These are phyloP conservation scores for Branchipolynoe longqiensis DNA, from an alignment of 2,888 invertebrate species.

Conservation along the genomic window DNA sequence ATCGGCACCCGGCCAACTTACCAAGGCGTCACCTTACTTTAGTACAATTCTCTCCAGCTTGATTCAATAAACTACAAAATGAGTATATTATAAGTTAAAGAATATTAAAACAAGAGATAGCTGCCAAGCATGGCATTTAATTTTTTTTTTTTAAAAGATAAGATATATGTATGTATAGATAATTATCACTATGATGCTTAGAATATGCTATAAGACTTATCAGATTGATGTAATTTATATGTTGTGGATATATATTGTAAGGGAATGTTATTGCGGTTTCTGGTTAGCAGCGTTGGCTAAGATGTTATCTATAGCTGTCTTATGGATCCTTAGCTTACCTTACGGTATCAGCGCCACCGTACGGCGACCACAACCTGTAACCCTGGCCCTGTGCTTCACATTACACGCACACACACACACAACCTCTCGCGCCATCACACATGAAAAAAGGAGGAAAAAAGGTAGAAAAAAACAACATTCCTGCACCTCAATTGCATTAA, in stretches of 20 bases:
- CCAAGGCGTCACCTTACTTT: no score
- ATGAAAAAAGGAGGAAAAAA: neutral
- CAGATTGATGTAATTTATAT: no score
- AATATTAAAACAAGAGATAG: neutral
- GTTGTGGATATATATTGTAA: no score
- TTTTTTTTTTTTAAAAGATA: neutral
- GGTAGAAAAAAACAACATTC: neutral
- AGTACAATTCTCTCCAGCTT: neutral
- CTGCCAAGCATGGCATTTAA: neutral
- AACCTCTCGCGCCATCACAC: neutral
- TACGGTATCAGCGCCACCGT: no score
- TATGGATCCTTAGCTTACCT: slow-evolving; percentile 16
- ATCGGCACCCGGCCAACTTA: neutral
- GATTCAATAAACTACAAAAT: neutral
- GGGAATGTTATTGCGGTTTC: no score
- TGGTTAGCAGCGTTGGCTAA: no score
- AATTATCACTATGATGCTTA: no score
- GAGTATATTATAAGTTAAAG: neutral
- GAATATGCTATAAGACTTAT: no score
- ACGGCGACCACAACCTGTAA: no score
- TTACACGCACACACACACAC: neutral
- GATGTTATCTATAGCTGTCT: no score
- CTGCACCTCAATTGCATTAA: slow-evolving; percentile 23
- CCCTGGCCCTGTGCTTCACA: neutral
- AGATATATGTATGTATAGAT: no score